Evolutionary conservation across 1,140 invertebrate species (phyloP), one percentile per base, ranked within the genome.

Genomic region (Bombus difficillimus): DNA sequence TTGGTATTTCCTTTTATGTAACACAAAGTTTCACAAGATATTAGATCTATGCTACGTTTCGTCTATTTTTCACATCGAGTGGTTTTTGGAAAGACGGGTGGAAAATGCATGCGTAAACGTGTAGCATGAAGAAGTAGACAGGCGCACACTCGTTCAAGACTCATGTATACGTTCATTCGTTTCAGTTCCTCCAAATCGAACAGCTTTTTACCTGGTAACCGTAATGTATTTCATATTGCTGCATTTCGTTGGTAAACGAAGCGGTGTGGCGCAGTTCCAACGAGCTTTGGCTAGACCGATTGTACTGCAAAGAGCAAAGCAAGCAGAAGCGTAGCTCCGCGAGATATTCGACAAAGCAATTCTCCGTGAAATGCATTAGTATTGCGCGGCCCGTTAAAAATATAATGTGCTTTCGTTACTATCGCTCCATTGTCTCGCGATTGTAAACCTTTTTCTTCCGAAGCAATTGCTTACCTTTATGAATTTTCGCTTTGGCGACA

Each of bases 211-310:
- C 81, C 85, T 75, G 78, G 69, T 81, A 86, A 88, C 81, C 90
- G 88, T 91, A 92, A 93, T 84, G 89, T 89, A 92, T 92, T 92
- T 88, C 86, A 90, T 92, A 92, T 93, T 93, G 91, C 91, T 89
- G 92, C 90, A 89, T 91, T 88, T 88, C 81, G 83, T 81, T 88
- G 87, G 89, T 84, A 85, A 91, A 88, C 83, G 77, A 86, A 80
- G 84, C 86, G 88, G 85, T 81, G 89, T 93, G 92, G 92, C 92
- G 90, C 91, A 81, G 89, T 92, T 94, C 93, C 93, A 94, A 93
- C 90, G 87, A 93, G 88, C 89, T 88, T 93, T 93, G 91, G 91
- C 89, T 88, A 57, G 86, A 74, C 87, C 83, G 89, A 85, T 88
- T 92, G 85, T 84, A 92, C 91, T 86, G 90, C 84, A 89, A 86